Evolutionary conservation across 2,797 vertebrate genomes (phyloP).

Genomic region (Rhinatrema bivittatum): DNA sequence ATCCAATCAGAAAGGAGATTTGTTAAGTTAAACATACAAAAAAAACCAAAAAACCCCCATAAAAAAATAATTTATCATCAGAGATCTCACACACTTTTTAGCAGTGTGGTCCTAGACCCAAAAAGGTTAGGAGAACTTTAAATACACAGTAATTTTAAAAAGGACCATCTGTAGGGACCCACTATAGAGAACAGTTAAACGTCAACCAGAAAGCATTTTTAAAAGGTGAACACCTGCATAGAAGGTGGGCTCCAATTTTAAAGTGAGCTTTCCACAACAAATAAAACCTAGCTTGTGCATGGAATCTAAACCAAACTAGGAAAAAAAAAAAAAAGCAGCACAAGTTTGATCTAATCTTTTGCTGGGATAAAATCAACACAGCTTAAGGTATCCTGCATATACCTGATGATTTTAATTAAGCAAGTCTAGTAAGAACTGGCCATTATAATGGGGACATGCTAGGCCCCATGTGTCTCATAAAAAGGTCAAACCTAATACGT

Average conservation of each 20-base stretch:
- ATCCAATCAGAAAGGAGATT: too few relatives aligned
- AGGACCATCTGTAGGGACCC: conserved; percentile 42
- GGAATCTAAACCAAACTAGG: conserved; percentile 35
- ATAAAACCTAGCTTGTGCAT: conserved; percentile 47
- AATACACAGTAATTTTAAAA: conserved; percentile 31
- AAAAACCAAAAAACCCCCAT: conserved; percentile 36
- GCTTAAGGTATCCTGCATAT: conserved; percentile 28
- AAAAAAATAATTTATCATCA: conserved; percentile 38
- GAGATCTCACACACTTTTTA: conserved; percentile 49
- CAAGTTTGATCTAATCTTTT: conserved; percentile 23
- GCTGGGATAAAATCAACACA: conserved; percentile 27
- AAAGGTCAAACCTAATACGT: conserved; percentile 25
- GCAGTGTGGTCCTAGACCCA: conserved; percentile 57
- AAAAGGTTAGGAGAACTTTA: conserved; percentile 29
- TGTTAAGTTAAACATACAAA: too few relatives aligned
- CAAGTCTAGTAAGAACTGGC: conserved; percentile 31
- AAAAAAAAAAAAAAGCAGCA: conserved; percentile 34
- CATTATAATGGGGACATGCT: conserved; percentile 24
- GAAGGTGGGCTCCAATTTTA: conserved; percentile 43
- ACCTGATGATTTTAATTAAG: conserved; percentile 19
- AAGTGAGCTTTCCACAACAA: conserved; percentile 36
- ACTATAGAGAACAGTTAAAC: conserved; percentile 46
- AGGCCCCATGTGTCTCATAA: conserved; percentile 21
- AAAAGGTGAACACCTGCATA: conserved; percentile 43
- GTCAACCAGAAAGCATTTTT: conserved; percentile 55